A percentile compares a stretch with the other conserved stretches of the same genome.
phyloP scores from a whole-genome alignment of 2,888 invertebrate species.

The Hymenopus coronatus region DNA sequence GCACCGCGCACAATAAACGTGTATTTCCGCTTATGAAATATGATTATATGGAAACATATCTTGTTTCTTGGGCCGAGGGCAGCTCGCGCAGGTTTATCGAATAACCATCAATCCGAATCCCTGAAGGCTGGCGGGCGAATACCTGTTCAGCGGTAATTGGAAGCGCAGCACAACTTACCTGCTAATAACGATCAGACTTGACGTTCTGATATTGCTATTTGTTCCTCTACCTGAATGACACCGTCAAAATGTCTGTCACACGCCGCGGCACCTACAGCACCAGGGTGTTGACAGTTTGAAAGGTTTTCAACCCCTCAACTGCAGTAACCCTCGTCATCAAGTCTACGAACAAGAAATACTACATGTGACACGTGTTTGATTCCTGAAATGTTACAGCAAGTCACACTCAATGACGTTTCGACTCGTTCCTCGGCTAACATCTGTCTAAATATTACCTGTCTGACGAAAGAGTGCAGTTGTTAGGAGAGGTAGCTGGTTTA shows the following conservation, averaged over 20 bases:
- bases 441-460: too few species aligned
- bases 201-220: conserved; percentile 5
- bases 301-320: neutral
- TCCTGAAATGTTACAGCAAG: too few species aligned
- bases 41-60: neutral
- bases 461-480: too few species aligned
- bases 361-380: neutral
- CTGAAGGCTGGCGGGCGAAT: neutral
- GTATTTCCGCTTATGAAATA: neutral
- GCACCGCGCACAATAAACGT: neutral
- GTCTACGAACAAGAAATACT: neutral
- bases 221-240: neutral
- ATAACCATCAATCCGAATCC: neutral
- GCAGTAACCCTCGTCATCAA: neutral
- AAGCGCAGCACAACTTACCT: neutral
- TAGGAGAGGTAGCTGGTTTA: too few species aligned
- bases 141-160: neutral
- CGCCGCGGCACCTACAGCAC: neutral
- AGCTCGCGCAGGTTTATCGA: neutral
- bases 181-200: neutral
- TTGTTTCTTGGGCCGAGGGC: neutral
- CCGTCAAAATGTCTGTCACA: neutral
- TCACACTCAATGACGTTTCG: too few species aligned
- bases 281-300: neutral
- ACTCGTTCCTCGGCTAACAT: too few species aligned